Percentiles rank a stretch among this genome's conserved stretches.
phyloP scores from a whole-genome alignment of 35 echinoderm and acorn worm genomes.

The Apostichopus japonicus region DNA sequence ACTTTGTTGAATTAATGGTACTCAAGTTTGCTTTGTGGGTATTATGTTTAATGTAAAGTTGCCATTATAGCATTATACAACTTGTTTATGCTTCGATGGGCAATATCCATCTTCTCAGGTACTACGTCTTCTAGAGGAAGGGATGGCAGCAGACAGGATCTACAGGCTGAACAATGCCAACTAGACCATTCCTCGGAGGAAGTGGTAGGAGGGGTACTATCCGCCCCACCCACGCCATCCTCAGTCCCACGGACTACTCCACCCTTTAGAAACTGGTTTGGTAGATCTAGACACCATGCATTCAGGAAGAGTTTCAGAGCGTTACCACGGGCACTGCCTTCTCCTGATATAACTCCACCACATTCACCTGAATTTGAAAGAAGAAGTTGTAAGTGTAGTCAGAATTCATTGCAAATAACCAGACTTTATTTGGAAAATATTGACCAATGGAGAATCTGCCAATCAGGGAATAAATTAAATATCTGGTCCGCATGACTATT shows the following conservation, averaged over 20 bases:
- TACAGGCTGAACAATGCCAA: conserved; percentile 5
- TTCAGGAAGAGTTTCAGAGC: conserved; percentile 49
- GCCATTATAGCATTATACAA: too few species aligned
- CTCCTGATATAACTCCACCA: conserved; percentile 67
- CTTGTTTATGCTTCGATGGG: too few species aligned
- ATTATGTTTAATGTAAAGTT: too few species aligned
- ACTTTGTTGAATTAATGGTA: too few species aligned
- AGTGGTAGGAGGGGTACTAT: conserved; percentile 53
- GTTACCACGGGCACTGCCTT: conserved; percentile 28
- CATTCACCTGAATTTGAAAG: conserved; percentile 69
- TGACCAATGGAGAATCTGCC: too few species aligned
- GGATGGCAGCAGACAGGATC: conserved; percentile 31
- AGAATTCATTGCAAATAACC: too few species aligned
- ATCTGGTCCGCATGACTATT: too few species aligned
- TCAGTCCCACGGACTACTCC: conserved; percentile 6
- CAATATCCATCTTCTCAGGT: background rate
- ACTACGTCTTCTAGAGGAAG: background rate
- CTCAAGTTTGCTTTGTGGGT: too few species aligned
- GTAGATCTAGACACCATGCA: conserved; percentile 38
- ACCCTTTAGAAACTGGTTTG: conserved; percentile 40
- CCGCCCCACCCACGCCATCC: conserved; percentile 83
- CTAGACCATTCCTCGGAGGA: conserved; percentile 48
- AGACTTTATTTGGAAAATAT: too few species aligned
- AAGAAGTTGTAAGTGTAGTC: conserved; percentile 40
- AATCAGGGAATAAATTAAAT: too few species aligned